These are phyloP conservation scores for Pristionchus fissidentatus DNA, from an alignment of 2,888 invertebrate species.

Conservation along the genomic window DNA sequence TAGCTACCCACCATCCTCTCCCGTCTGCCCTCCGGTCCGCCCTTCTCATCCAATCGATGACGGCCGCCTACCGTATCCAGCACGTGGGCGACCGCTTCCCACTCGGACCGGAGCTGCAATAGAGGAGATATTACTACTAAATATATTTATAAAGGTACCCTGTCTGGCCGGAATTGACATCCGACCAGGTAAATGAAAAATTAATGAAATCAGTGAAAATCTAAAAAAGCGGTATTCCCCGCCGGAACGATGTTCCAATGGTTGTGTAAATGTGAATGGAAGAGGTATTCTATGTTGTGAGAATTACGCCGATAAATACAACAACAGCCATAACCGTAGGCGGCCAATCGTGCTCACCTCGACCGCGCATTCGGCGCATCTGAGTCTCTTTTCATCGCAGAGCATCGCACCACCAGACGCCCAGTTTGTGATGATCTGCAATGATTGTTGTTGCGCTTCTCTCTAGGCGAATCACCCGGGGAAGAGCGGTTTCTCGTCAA, in stretches of 20 bases:
- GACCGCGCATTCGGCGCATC: not conserved
- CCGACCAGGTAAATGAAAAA: too few relatives aligned
- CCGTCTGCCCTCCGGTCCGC: not conserved
- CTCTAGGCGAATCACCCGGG: too few relatives aligned
- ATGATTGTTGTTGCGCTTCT: too few relatives aligned
- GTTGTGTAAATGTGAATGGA: too few relatives aligned
- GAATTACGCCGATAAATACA: too few relatives aligned
- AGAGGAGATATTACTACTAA: not conserved
- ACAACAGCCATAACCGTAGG: too few relatives aligned
- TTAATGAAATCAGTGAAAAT: too few relatives aligned
- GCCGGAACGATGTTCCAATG: too few relatives aligned
- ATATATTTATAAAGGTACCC: not conserved
- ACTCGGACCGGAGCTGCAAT: slow-evolving; percentile 20
- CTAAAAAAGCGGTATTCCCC: too few relatives aligned
- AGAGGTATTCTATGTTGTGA: too few relatives aligned
- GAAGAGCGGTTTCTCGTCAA: too few relatives aligned
- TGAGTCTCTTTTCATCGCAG: not conserved
- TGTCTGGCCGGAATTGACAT: not conserved
- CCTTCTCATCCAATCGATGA: not conserved
- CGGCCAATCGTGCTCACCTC: slow-evolving; percentile 11
- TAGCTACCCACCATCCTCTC: not conserved
- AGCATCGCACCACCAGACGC: not conserved
- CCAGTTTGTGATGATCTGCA: slow-evolving; percentile 9
- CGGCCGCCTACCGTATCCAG: not conserved
- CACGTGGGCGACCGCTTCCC: slow-evolving; percentile 31